Evolutionary conservation across 2,888 invertebrate species (phyloP).

Genomic region (Notodonta ziczac): DNA sequence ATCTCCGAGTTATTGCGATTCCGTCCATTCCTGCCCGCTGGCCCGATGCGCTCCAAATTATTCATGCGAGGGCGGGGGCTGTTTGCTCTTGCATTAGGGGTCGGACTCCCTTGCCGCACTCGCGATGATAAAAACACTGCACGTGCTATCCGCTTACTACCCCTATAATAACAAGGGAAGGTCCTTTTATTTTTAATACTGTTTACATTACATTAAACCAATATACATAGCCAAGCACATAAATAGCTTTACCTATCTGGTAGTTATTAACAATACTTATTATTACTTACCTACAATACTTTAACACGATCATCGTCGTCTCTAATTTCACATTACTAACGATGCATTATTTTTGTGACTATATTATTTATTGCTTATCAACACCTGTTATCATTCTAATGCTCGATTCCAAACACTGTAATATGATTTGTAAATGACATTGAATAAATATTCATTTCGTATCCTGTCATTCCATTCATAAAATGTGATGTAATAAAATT

Average conservation of each 20-base stretch:
- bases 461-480: constrained; percentile 22
- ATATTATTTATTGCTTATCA: constrained; percentile 21
- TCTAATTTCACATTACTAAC: constrained; percentile 19
- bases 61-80: constrained; percentile 74
- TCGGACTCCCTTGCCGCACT: constrained; percentile 44
- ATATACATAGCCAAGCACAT: neutral
- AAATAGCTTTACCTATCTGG: too few species aligned
- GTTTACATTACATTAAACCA: constrained; percentile 1
- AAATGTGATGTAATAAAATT: constrained; percentile 23
- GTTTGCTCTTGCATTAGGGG: constrained; percentile 70
- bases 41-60: constrained; percentile 68
- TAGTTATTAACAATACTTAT: too few species aligned
- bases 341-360: constrained; percentile 16
- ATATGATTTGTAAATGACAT: constrained; percentile 13
- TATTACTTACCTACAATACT: neutral
- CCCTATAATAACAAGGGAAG: constrained; percentile 63
- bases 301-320: constrained; percentile 12
- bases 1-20: constrained; percentile 76
- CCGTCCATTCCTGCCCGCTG: constrained; percentile 54
- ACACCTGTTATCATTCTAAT: constrained; percentile 17
- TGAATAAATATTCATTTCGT: constrained; percentile 3
- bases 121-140: constrained; percentile 77
- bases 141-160: constrained; percentile 78
- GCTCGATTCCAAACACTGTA: constrained; percentile 14
- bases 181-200: constrained; percentile 17